These are phyloP conservation scores for Trichonephila inaurata DNA, from an alignment of 1,140 invertebrate genomes.

Conservation along the genomic window DNA sequence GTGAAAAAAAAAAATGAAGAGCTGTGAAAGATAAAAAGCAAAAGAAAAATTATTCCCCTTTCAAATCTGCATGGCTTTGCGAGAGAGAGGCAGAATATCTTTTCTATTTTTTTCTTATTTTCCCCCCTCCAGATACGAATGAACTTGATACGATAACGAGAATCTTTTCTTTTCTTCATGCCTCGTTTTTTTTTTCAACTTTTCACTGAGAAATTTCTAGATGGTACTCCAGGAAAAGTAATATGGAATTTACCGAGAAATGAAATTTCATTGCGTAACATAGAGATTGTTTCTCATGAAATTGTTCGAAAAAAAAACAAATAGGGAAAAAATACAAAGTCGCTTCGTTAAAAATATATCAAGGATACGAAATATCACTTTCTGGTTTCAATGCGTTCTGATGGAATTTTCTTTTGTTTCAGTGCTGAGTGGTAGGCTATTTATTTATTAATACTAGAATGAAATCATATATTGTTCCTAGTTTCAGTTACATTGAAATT, in stretches of 20 bases:
- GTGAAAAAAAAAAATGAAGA: neutral
- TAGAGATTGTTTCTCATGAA: neutral
- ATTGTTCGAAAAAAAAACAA: neutral
- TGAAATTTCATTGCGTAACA: neutral
- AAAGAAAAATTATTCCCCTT: neutral
- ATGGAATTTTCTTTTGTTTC: neutral
- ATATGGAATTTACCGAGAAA: neutral
- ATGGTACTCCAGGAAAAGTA: neutral
- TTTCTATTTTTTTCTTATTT: neutral
- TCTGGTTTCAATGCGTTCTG: neutral
- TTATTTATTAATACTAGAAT: too few relatives aligned
- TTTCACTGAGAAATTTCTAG: neutral
- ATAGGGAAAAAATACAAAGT: neutral
- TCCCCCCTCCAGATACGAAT: neutral
- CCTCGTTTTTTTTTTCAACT: neutral
- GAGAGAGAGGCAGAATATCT: neutral
- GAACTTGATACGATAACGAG: slow-evolving; percentile 12
- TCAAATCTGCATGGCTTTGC: neutral
- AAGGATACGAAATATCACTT: neutral
- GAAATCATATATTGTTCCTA: too few relatives aligned
- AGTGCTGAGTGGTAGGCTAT: too few relatives aligned
- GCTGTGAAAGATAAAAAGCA: too few relatives aligned
- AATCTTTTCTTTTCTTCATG: neutral
- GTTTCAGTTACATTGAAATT: too few relatives aligned
- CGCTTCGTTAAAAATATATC: neutral